Base-by-base conservation (phyloP, 2,888 invertebrate genomes). In the Drepanosiphum platanoidis region DNA sequence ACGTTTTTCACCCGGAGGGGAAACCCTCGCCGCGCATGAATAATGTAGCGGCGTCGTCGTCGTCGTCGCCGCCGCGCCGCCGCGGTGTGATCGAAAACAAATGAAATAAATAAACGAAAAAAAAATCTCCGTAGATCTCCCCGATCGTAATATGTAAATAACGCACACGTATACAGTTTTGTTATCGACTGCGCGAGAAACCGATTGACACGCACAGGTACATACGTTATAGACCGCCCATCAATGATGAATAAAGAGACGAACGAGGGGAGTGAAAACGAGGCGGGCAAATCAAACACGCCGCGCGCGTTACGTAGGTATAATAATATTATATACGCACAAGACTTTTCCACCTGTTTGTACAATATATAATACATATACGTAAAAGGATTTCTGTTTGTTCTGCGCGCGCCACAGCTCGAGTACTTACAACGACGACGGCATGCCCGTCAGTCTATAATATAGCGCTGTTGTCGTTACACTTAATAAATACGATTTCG, bases 41-140 rank as follows among this genome's bases (percentile, higher is more conserved):
- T 80, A 80, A 70, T 70, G 30, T 80, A 80, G 3, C 80, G 18
- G 66, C 70, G 68, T 70, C 22, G 32, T 36, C 61, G 61, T 9
- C 5, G 46, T 46, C 46, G 46, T 46, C 3, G 5, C 3, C 46
- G 13, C 46, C 46, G 18, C 42, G 11, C n/a, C 42, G 11, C 8
- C 39, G 18, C 61, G 42, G 34, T 68, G 78, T 4, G 64, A 30
- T 36, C 70, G 58, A 36, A 70, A 64, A 78, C 78, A 80, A 80
- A 79, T 68, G 79, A 70, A 80, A 15, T 34, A 30, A 66, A 32
- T 42, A 42, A 77, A 42, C 30, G 4, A 42, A 64, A 42, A 78
- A 61, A 64, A 39, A 66, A 80, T 70, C 80, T 70, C 27, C 7
- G 78, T 70, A n/a, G 68, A 80, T 80, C 80, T 39, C 39, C 15